These are phyloP conservation scores for Borostomias antarcticus DNA, from an alignment of 2,797 vertebrate species.

Conservation along the genomic window DNA sequence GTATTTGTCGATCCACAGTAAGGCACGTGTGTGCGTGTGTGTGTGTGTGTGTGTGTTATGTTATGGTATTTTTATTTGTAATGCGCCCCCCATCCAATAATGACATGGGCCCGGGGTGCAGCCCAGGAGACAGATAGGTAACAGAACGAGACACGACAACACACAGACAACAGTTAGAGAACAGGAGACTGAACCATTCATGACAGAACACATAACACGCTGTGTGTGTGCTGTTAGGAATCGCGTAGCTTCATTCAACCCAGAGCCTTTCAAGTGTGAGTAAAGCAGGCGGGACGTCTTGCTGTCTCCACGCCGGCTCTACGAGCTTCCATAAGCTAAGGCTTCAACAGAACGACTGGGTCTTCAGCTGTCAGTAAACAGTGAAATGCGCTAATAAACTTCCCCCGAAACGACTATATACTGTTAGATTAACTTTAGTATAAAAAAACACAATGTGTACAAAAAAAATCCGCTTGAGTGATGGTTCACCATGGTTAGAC, in stretches of 20 bases:
- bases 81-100: no score
- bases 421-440: slow-evolving; percentile 19
- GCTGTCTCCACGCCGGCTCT: slow-evolving; percentile 8
- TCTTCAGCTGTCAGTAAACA: slow-evolving; percentile 61
- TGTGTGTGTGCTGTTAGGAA: slow-evolving; percentile 42
- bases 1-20: slow-evolving; percentile 24
- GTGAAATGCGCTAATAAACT: slow-evolving; percentile 21
- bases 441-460: slow-evolving; percentile 6
- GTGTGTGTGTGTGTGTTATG: no score
- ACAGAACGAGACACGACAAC: no score
- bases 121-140: no score
- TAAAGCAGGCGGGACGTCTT: slow-evolving; percentile 31
- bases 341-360: slow-evolving; percentile 36
- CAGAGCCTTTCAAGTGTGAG: slow-evolving; percentile 42
- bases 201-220: no score
- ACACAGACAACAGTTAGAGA: no score
- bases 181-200: no score
- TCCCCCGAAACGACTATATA: neutral
- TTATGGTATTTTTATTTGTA: no score
- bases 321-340: slow-evolving; percentile 17
- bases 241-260: slow-evolving; percentile 69
- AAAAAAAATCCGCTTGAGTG: slow-evolving; percentile 10
- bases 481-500: slow-evolving; percentile 20
- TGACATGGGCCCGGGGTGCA: no score
- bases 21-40: slow-evolving; percentile 58